A percentile compares a stretch with the other conserved stretches of the same genome.
phyloP scores from a whole-genome alignment of 2,113 vertebrate genomes.

The Halcyon malimbica region DNA sequence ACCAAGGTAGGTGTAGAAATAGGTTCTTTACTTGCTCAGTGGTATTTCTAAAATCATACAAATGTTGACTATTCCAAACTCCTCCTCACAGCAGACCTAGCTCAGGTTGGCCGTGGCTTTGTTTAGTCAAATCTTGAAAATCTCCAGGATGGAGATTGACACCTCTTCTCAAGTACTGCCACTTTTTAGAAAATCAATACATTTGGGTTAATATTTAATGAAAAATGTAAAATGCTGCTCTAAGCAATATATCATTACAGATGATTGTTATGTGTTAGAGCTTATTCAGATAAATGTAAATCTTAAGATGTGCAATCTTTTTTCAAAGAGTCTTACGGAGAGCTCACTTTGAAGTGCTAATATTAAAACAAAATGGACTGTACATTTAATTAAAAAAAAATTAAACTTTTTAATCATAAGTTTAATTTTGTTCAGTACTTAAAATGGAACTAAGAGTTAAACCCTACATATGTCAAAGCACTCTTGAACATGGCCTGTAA shows the following conservation, averaged over 20 bases:
- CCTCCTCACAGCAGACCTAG: background rate
- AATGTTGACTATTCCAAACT: background rate
- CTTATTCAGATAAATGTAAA: background rate
- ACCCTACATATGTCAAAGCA: background rate
- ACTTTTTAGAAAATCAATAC: background rate
- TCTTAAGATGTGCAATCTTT: background rate
- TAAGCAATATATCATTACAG: background rate
- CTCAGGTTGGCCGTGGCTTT: background rate
- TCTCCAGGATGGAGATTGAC: background rate
- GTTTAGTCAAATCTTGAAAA: background rate
- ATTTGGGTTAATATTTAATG: background rate
- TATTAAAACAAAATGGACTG: background rate
- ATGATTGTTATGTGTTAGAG: background rate
- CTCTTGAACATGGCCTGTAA: background rate
- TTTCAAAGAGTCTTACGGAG: background rate
- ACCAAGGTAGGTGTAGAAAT: background rate
- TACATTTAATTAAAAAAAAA: too few relatives aligned
- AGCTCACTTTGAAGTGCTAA: background rate
- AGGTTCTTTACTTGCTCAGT: background rate
- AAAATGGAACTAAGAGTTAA: background rate
- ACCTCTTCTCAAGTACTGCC: background rate
- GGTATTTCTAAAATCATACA: background rate
- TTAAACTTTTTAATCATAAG: too few relatives aligned
- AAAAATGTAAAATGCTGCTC: background rate
- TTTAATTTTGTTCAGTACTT: background rate